These are phyloP conservation scores for Hirtodrosophila duncani DNA, from an alignment of 2,888 invertebrate species.

Conservation along the genomic window DNA sequence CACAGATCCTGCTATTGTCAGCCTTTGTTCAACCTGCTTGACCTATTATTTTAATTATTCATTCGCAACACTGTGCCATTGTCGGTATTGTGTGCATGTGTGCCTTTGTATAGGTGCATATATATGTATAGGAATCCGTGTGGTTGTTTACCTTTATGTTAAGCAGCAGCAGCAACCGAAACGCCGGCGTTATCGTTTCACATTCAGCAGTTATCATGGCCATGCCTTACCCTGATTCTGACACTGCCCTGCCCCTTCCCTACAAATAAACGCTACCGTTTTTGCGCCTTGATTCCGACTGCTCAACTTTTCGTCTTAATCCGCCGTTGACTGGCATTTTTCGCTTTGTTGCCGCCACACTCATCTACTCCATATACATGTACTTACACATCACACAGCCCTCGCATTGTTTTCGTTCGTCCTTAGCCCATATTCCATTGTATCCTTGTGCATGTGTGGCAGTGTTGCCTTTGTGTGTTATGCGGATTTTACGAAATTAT, in stretches of 20 bases:
- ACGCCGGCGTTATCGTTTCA: slow-evolving; percentile 46
- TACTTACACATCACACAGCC: too few species aligned
- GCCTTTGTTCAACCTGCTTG: slow-evolving; percentile 54
- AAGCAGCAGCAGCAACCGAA: slow-evolving; percentile 45
- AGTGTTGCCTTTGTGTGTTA: not conserved
- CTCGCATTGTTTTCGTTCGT: slow-evolving; percentile 13
- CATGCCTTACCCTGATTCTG: not conserved
- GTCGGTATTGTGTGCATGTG: slow-evolving; percentile 46
- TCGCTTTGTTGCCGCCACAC: slow-evolving; percentile 38
- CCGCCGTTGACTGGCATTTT: slow-evolving; percentile 28
- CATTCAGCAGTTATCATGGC: not conserved
- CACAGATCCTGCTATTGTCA: slow-evolving; percentile 37
- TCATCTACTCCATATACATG: too few species aligned
- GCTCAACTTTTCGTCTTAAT: slow-evolving; percentile 35
- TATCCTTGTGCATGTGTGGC: too few species aligned
- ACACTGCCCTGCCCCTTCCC: too few species aligned
- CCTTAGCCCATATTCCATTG: not conserved
- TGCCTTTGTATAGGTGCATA: slow-evolving; percentile 22
- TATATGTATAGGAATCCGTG: slow-evolving; percentile 6
- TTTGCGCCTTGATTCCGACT: slow-evolving; percentile 21
- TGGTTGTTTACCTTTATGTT: slow-evolving; percentile 16
- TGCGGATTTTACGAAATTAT: slow-evolving; percentile 36
- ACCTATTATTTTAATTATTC: slow-evolving; percentile 69
- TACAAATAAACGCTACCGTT: not conserved
- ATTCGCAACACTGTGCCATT: slow-evolving; percentile 67